Base-by-base conservation (phyloP, 2,797 vertebrate genomes). In the Coregonus sp. region DNA sequence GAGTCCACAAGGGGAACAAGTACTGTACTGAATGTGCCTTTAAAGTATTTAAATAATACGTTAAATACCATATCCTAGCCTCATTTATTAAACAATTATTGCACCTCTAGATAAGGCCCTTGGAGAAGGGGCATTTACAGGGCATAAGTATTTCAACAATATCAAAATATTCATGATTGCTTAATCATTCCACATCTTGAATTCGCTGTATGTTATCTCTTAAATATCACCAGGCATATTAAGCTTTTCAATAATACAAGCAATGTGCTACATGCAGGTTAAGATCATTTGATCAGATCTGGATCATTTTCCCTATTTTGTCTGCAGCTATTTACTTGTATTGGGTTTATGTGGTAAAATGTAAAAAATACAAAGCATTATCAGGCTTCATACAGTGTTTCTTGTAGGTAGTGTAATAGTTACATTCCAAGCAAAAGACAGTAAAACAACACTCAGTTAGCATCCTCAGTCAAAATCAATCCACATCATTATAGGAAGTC, bases 11-110 rank as follows among this genome's bases (percentile, higher is more conserved):
- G 81, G 82, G 80, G 84, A 80, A 82, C 63, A 80, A 82, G 85
- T 90, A 88, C 87, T 93, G 87, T 92, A 89, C 86, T 91, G 80
- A 91, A 94, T 89, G 92, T 93, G 93, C 92, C 93, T 94, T 93
- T 86, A 86, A 91, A 86, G 85, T 89, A 84, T 87, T 79, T 80
- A 74, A 83, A 85, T 82, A 88, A 83, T 89, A 82, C 74, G 69
- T 81, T 80, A 78, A 84, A 82, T 74, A 77, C 78, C 79, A 83
- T 81, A 73, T 70, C 68, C 73, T 85, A 83, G 75, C 80, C 75
- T 84, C 81, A 78, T 75, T 69, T 69, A 61, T 70, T 40, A 76
- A 80, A 69, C 69, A 50, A 37, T 70, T 80, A 75, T 72, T 72
- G 52, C 68, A 70, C 47, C 56, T 72, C 50, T 73, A 71, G 73